These are phyloP conservation scores for Illadopsis cleaveri DNA, from an alignment of 2,113 vertebrate genomes.

Conservation along the genomic window DNA sequence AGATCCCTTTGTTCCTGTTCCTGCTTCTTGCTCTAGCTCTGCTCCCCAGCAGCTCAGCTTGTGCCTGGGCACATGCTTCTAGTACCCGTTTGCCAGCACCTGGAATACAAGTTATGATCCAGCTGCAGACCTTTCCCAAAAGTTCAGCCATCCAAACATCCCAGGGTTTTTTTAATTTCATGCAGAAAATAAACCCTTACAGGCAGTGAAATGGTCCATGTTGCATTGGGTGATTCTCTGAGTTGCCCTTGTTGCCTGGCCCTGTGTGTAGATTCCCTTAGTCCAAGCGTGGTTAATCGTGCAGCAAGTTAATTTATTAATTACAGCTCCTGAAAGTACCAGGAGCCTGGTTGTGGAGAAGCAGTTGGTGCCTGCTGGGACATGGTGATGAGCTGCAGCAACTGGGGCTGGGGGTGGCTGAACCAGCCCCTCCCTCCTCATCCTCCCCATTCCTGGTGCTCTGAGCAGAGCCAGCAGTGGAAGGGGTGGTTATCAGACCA, in stretches of 20 bases:
- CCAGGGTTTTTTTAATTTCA: neutral
- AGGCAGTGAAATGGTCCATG: neutral
- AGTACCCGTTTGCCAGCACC: neutral
- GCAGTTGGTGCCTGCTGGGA: neutral
- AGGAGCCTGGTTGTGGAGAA: neutral
- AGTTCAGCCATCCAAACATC: neutral
- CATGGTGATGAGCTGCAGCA: neutral
- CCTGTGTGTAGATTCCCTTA: neutral
- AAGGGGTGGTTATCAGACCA: neutral
- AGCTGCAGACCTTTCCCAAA: neutral
- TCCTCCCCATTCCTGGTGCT: neutral
- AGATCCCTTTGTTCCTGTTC: neutral
- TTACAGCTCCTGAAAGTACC: neutral
- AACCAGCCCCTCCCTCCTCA: neutral
- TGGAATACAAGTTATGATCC: neutral
- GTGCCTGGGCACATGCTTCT: fast-evolving
- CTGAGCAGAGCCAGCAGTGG: neutral
- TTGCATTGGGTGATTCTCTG: neutral
- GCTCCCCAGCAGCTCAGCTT: neutral
- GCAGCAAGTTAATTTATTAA: neutral
- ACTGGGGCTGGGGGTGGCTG: neutral
- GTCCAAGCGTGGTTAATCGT: neutral
- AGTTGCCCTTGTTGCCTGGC: neutral
- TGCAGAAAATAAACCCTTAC: too few species aligned
- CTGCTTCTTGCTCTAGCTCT: neutral